These are phyloP conservation scores for Microtus agrestis DNA, from an alignment of 2,797 vertebrate genomes.

Conservation along the genomic window DNA sequence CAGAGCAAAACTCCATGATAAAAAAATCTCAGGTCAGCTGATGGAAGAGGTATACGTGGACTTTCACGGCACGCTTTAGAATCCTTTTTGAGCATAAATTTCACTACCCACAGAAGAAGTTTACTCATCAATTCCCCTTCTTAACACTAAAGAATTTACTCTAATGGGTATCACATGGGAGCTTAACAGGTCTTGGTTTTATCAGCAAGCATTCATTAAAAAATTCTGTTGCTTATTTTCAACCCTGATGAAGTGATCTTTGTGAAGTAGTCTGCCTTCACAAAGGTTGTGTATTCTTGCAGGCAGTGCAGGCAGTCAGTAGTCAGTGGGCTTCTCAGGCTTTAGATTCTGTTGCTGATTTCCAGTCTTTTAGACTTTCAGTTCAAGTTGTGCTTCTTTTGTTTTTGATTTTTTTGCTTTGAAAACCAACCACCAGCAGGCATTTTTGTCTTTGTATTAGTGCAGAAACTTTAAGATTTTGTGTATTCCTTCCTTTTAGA, in stretches of 20 bases:
- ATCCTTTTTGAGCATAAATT: not conserved
- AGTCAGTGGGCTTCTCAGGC: not conserved
- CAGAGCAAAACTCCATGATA: not conserved
- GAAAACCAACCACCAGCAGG: not conserved
- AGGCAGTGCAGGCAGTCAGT: not conserved
- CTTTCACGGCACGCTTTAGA: not conserved
- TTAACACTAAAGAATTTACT: not conserved
- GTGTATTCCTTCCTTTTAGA: not conserved
- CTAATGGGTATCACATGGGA: not conserved
- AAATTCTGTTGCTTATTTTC: not conserved
- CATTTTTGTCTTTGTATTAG: not conserved
- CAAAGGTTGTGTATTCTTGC: not conserved
- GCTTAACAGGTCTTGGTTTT: not conserved
- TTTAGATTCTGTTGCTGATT: not conserved
- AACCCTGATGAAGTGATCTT: not conserved
- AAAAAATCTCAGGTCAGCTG: not conserved
- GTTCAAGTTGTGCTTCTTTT: not conserved
- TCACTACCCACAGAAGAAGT: not conserved
- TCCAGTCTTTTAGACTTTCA: not conserved
- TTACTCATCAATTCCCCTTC: conserved; percentile 20
- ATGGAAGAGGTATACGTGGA: not conserved
- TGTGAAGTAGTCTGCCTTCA: not conserved
- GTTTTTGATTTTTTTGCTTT: not conserved
- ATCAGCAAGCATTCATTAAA: not conserved
- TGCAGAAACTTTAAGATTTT: not conserved